Base-by-base conservation (phyloP, 2,888 invertebrate genomes). In the Cerastis rubricosa region DNA sequence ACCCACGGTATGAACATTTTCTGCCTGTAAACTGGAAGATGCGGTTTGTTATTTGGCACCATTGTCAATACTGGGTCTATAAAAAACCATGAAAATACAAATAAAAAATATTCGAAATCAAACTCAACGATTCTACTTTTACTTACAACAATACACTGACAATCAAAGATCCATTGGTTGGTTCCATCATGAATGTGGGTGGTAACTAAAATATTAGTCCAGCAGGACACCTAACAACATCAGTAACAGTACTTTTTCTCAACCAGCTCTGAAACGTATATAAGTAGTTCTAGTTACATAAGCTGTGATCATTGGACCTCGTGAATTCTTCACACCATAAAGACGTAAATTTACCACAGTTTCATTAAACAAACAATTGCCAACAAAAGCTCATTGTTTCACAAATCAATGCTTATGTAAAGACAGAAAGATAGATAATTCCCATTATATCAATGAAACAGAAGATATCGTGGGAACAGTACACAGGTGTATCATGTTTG, bases 381-480 rank as follows among this genome's bases (percentile, higher is more conserved):
- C 54, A 69, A 29, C 57, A 57, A 78, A 83, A 78, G 47, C 74
- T 78, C 70, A 82, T 87, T 85, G 76, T 87, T 74, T 43, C 40
- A 68, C 65, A 85, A 81, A 88, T 86, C 83, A 85, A 81, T 85
- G 85, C 78, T 84, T 83, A 87, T 73, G 86, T 89, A 85, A 89
- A 80, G 47, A 80, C 80, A 89, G 88, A 91, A 89, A 91, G 90
- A 91, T 85, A 81, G 86, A 85, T 83, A 85, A 90, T 93, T 95
- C 94, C 89, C 94, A 94, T 92, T 90, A 94, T 93, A 92, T 94
- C 88, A 90, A 88, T 85, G 86, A 86, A 83, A 86, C 87, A 91
- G 90, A 92, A 89, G 90, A 91, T 91, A 92, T 91, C 95, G 95
- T 95, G 95, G 92, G 95, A 95, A 95, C 76, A 80, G 77, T 84